Base-by-base conservation (phyloP, 35 echinoderm and acorn worm genomes). In the Apostichopus californicus region DNA sequence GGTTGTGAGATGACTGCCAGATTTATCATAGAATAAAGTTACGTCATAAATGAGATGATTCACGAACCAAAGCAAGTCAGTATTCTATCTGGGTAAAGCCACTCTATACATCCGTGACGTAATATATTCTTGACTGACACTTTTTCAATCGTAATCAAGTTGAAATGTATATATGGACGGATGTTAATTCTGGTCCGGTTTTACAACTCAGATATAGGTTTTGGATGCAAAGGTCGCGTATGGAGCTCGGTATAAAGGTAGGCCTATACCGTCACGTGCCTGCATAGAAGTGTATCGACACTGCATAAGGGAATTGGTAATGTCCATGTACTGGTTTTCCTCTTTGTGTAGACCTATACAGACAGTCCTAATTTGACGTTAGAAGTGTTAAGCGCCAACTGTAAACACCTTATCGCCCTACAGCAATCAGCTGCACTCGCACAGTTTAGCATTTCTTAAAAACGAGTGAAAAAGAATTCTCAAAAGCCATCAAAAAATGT, bases 401-500 rank as follows among this genome's bases (percentile, higher is more conserved):
- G 71, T 75, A 75, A 75, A 75, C 17, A 75, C 71, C 71, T 75
- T 46, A 85, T 85, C 10, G 81, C 81, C 81, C 57, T 85, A 20
- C 20, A 85, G 81, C 55, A 59, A 59, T 58, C 81, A 85, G 81
- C 81, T 85, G 81, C 17, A 59, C 55, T 59, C 4, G 15, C 55
- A 85, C 11, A 55, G 81, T 85, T 85, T 85, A 23, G 57, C 55
- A 24, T 85, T 85, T 85, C 81, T 60, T 59, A 17, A 58, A 23
- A 5, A 57, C 7, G 58, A 85, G 56, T 52, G 52, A 75, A 75
- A 75, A 75, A 75, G 71, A 75, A 75, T 75, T 60, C 55, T 85
- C 81, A 85, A 85, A 61, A 85, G 55, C 54, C 81, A 85, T 85
- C 54, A 85, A 85, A 85, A 85, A 23, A 83, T 85, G 81, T 55